Conservation (phyloP, 2,113 vertebrate genomes). For the Athene cunicularia region DNA sequence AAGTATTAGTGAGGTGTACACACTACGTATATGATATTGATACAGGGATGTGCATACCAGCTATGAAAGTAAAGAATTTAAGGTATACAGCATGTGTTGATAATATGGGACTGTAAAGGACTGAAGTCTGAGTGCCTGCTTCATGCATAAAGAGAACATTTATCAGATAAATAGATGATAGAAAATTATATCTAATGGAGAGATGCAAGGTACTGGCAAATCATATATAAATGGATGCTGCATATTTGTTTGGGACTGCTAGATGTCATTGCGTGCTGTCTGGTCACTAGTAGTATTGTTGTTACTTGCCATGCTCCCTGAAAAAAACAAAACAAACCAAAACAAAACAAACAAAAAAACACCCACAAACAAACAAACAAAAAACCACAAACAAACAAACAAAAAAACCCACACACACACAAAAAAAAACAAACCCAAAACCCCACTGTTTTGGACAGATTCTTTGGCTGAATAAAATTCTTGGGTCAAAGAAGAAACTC, state of each 20-base stretch:
- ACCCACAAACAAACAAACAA: no score
- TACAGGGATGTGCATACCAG: background rate
- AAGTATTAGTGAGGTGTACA: background rate
- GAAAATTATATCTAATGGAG: background rate
- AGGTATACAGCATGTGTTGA: background rate
- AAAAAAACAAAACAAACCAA: background rate
- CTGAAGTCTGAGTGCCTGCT: background rate
- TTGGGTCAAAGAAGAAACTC: background rate
- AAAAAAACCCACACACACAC: no score
- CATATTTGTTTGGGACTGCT: background rate
- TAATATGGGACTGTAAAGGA: background rate
- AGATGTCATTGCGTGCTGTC: background rate
- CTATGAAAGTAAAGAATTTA: background rate
- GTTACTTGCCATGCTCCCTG: background rate
- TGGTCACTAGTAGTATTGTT: background rate
- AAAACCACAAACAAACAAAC: no score
- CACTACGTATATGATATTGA: background rate
- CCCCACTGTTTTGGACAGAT: background rate
- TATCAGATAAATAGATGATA: background rate
- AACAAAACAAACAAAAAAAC: no score
- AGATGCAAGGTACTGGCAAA: background rate
- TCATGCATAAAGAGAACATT: background rate
- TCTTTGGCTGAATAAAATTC: background rate
- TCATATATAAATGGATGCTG: background rate
- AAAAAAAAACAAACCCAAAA: background rate